Conservation (phyloP, 2,888 invertebrate species). For the Lomographa bimaculata region DNA sequence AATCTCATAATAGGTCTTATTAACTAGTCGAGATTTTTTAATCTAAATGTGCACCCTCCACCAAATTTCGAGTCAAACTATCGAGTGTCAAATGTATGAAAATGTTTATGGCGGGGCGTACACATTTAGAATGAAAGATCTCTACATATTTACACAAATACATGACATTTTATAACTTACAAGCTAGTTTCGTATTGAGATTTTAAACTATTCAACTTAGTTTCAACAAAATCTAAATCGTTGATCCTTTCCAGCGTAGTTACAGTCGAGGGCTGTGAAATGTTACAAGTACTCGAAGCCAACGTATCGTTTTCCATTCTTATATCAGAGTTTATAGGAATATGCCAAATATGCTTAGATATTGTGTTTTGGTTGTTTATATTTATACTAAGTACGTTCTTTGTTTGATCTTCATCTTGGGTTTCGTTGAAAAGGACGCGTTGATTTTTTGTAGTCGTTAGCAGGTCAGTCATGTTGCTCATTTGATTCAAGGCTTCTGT, state of each 20-base stretch:
- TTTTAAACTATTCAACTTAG: slow-evolving; percentile 63
- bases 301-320: slow-evolving; percentile 41
- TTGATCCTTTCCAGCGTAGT: slow-evolving; percentile 71
- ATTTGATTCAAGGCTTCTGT: slow-evolving; percentile 72
- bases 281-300: slow-evolving; percentile 35
- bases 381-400: slow-evolving; percentile 38
- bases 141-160: background rate
- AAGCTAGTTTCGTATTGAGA: slow-evolving; percentile 66
- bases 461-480: slow-evolving; percentile 56
- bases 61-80: too few species aligned
- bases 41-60: too few species aligned
- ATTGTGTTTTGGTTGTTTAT: slow-evolving; percentile 48
- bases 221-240: slow-evolving; percentile 70
- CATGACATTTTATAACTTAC: too few species aligned
- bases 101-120: too few species aligned
- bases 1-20: too few species aligned
- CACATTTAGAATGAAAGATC: too few species aligned
- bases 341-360: slow-evolving; percentile 54
- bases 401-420: slow-evolving; percentile 1
- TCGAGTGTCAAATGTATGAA: too few species aligned
- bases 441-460: slow-evolving; percentile 37
- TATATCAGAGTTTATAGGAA: slow-evolving; percentile 47
- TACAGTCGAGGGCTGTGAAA: slow-evolving; percentile 59
- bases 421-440: slow-evolving; percentile 5
- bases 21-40: too few species aligned